These are phyloP conservation scores for Pseudonaja textilis DNA, from an alignment of 2,113 vertebrate genomes.

Conservation along the genomic window DNA sequence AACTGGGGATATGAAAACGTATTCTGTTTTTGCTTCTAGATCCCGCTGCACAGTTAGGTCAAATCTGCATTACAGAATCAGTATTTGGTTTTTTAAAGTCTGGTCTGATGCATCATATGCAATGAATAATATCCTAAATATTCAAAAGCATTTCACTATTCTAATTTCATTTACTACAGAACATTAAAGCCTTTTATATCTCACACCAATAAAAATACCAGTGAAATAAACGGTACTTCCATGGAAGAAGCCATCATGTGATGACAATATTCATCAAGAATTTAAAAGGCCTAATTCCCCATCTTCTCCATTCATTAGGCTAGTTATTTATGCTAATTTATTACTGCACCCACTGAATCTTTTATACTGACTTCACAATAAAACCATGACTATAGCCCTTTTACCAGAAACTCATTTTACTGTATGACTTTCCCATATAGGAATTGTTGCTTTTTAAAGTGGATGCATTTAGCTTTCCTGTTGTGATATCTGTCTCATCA, in stretches of 20 bases:
- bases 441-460: neutral
- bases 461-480: neutral
- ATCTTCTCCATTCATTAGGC: constrained; percentile 23
- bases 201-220: neutral
- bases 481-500: neutral
- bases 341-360: constrained; percentile 13
- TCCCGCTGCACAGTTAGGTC: neutral
- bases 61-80: neutral
- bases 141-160: neutral
- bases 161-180: neutral
- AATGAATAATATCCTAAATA: neutral
- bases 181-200: neutral
- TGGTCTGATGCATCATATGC: neutral
- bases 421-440: neutral
- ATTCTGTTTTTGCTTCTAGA: neutral
- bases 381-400: constrained; percentile 38
- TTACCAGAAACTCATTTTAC: neutral
- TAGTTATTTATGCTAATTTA: neutral
- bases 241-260: neutral
- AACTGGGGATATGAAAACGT: neutral
- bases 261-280: constrained; percentile 12
- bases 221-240: neutral
- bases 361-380: constrained; percentile 3
- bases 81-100: neutral
- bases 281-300: neutral